phyloP scores from a whole-genome alignment of 2,797 vertebrate genomes.

The Anas capensis region DNA sequence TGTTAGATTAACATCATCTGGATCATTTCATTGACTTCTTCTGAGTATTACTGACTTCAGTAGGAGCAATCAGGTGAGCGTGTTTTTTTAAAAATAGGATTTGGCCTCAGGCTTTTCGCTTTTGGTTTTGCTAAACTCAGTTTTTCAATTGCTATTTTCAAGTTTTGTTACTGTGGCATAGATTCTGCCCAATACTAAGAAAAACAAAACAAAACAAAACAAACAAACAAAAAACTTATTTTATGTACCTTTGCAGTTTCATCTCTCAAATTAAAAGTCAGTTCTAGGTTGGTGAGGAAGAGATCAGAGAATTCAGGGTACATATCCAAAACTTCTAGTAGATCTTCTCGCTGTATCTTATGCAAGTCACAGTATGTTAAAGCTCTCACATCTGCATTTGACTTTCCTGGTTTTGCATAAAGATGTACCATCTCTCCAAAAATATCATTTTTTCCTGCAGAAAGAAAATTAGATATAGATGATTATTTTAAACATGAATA shows the following conservation, averaged over 20 bases:
- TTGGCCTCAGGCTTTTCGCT: slow-evolving; percentile 10
- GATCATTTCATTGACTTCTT: slow-evolving; percentile 33
- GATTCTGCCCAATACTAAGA: neutral
- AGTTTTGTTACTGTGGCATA: neutral
- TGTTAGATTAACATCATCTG: slow-evolving; percentile 34
- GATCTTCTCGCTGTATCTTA: slow-evolving; percentile 95
- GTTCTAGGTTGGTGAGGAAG: slow-evolving; percentile 95
- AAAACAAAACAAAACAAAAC: neutral
- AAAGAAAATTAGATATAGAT: slow-evolving; percentile 36
- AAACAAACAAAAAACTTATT: neutral
- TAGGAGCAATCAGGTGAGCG: neutral
- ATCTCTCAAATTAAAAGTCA: slow-evolving; percentile 97
- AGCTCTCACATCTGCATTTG: slow-evolving; percentile 96
- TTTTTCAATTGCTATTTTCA: neutral
- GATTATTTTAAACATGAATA: slow-evolving; percentile 7
- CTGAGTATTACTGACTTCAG: neutral
- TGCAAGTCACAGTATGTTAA: slow-evolving; percentile 98
- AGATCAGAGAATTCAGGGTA: slow-evolving; percentile 97
- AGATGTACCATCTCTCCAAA: slow-evolving; percentile 99
- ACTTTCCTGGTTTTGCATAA: slow-evolving; percentile 94
- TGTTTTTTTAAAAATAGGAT: neutral
- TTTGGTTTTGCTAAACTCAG: neutral
- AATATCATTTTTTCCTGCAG: slow-evolving; percentile 96
- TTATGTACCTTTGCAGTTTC: slow-evolving; percentile 87
- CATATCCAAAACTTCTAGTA: slow-evolving; percentile 97